phyloP scores from a whole-genome alignment of 2,888 invertebrate genomes.

The Theodoxus fluviatilis region DNA sequence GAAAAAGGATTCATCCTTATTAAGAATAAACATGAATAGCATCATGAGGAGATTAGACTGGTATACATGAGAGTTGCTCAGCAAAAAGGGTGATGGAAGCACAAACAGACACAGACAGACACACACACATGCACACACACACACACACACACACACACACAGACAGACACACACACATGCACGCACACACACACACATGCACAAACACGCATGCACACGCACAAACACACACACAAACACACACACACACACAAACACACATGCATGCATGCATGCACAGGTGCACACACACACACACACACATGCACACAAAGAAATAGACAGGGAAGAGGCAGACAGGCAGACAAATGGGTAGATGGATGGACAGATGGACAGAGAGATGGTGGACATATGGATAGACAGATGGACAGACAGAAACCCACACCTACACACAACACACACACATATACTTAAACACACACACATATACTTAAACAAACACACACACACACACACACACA shows the following conservation, averaged over 20 bases:
- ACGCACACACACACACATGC: not conserved
- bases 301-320: slow-evolving; percentile 8
- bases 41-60: no score
- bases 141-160: not conserved
- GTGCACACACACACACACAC: slow-evolving; percentile 4
- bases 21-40: no score
- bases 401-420: no score
- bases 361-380: not conserved
- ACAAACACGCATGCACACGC: not conserved
- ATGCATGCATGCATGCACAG: slow-evolving; percentile 13
- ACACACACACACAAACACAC: slow-evolving; percentile 20
- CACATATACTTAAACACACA: no score
- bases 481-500: no score
- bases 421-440: not conserved
- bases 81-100: no score
- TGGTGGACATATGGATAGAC: not conserved
- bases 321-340: not conserved
- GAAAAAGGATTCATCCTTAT: no score
- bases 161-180: not conserved
- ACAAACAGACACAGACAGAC: not conserved
- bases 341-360: not conserved
- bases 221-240: slow-evolving; percentile 2
- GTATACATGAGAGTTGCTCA: no score
- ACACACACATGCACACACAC: not conserved
- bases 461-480: no score